Conservation (phyloP, 2,888 invertebrate species). For the Masnerella sp. region DNA sequence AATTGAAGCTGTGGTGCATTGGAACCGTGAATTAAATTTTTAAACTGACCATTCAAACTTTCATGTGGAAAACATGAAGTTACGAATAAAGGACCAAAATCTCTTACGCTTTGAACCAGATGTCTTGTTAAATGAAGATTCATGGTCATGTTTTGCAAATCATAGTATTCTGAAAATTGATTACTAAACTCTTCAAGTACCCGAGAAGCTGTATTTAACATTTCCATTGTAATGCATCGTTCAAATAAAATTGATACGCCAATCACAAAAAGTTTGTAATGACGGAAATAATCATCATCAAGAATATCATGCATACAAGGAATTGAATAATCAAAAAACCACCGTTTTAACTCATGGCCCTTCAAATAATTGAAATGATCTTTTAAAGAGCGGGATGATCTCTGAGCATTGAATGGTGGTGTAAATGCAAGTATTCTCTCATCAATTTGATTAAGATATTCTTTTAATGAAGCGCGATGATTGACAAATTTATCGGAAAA, state of each 20-base stretch:
- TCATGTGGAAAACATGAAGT: not conserved
- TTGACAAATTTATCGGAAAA: constrained; percentile 2
- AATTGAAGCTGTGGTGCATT: not conserved
- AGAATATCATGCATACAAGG: constrained; percentile 1
- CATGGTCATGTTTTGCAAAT: not conserved
- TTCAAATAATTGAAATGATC: constrained; percentile 14
- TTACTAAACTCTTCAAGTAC: constrained; percentile 1
- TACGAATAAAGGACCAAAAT: not conserved
- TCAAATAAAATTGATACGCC: constrained; percentile 18
- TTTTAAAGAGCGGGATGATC: constrained; percentile 7
- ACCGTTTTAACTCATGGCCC: constrained; percentile 10
- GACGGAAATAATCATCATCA: constrained; percentile 13
- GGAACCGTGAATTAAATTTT: not conserved
- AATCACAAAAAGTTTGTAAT: constrained; percentile 19
- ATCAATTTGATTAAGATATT: no score
- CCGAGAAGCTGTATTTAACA: constrained; percentile 7
- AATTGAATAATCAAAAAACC: constrained; percentile 16
- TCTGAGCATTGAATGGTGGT: constrained; percentile 12
- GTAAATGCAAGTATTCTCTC: not conserved
- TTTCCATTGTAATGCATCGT: constrained; percentile 14
- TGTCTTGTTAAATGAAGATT: not conserved
- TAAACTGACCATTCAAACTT: not conserved
- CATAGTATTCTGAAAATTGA: not conserved
- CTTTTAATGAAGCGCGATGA: not conserved
- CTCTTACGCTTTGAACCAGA: not conserved